Percentiles rank a stretch among this genome's conserved stretches.
These are phyloP conservation scores for Kryptolebias ocellatus DNA, from an alignment of 2,797 vertebrate species.

Conservation along the genomic window DNA sequence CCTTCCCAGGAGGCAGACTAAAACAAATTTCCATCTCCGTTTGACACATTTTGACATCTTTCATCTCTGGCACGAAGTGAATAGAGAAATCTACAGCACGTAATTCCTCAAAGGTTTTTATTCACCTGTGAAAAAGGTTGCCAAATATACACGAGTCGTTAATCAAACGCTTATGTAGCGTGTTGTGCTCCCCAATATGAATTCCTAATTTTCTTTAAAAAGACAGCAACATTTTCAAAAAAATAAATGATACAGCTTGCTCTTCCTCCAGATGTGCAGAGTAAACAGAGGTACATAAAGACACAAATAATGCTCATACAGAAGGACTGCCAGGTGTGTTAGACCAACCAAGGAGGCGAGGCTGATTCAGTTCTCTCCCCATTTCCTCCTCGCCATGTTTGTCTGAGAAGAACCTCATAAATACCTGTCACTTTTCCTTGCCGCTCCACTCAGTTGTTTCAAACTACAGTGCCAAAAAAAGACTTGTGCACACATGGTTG, in stretches of 20 bases:
- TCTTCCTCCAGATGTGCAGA: conserved; percentile 33
- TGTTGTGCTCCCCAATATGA: conserved; percentile 14
- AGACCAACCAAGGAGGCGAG: conserved; percentile 42
- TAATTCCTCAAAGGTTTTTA: conserved; percentile 27
- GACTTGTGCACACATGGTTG: conserved; percentile 20
- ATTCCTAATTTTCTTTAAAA: conserved; percentile 30
- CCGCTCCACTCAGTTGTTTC: conserved; percentile 57
- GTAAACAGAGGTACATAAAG: conserved; percentile 6
- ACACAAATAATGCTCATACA: conserved; percentile 27
- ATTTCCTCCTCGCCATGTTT: conserved; percentile 58
- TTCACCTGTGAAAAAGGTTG: conserved; percentile 33
- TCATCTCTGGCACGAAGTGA: conserved; percentile 47
- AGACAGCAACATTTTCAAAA: conserved; percentile 33
- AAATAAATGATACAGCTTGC: conserved; percentile 19
- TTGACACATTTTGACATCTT: conserved; percentile 57
- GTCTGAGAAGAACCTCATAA: conserved; percentile 65
- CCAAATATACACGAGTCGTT: conserved; percentile 37
- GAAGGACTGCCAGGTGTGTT: conserved; percentile 45
- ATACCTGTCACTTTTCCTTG: conserved; percentile 69
- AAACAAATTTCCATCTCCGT: conserved; percentile 74
- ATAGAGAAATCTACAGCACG: conserved; percentile 27
- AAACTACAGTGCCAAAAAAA: conserved; percentile 40
- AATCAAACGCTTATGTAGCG: conserved; percentile 42
- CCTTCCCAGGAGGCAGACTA: conserved; percentile 66
- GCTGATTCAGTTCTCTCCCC: conserved; percentile 38